Evolutionary conservation across 2,797 vertebrate genomes (phyloP).

Genomic region (Chelmon rostratus): DNA sequence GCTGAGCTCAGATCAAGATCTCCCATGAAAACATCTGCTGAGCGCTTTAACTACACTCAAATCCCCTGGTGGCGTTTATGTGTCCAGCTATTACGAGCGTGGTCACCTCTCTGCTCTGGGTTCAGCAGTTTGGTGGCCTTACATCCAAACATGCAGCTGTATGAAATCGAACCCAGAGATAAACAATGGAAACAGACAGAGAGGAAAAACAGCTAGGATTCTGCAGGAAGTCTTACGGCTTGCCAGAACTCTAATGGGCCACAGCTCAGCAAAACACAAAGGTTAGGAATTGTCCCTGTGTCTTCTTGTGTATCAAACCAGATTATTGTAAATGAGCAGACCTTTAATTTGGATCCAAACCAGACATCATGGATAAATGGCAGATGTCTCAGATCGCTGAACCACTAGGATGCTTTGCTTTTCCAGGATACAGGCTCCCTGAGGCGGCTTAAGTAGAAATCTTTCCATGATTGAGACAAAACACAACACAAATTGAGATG

Average conservation of each 20-base stretch:
- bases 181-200: slow-evolving; percentile 56
- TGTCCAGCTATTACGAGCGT: slow-evolving; percentile 11
- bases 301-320: background rate
- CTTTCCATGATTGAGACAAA: too few relatives aligned
- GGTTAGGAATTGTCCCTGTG: background rate
- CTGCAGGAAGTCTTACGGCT: slow-evolving; percentile 6
- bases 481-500: too few relatives aligned
- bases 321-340: background rate
- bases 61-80: slow-evolving; percentile 31
- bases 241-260: slow-evolving; percentile 12
- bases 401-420: background rate
- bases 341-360: background rate
- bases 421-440: background rate
- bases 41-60: slow-evolving; percentile 16
- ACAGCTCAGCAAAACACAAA: slow-evolving; percentile 12
- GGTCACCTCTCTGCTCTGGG: slow-evolving; percentile 13
- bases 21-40: slow-evolving; percentile 34
- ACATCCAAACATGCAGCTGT: slow-evolving; percentile 48
- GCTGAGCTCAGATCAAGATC: slow-evolving; percentile 16
- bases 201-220: background rate
- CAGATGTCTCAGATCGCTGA: slow-evolving; percentile 11
- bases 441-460: background rate
- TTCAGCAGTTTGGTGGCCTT: slow-evolving; percentile 31
- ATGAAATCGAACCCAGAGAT: slow-evolving; percentile 43
- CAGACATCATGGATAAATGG: background rate